A percentile compares a stretch with the other conserved stretches of the same genome.
These are phyloP conservation scores for Ernsta delagoae DNA, from an alignment of 2,888 invertebrate genomes.

Conservation along the genomic window DNA sequence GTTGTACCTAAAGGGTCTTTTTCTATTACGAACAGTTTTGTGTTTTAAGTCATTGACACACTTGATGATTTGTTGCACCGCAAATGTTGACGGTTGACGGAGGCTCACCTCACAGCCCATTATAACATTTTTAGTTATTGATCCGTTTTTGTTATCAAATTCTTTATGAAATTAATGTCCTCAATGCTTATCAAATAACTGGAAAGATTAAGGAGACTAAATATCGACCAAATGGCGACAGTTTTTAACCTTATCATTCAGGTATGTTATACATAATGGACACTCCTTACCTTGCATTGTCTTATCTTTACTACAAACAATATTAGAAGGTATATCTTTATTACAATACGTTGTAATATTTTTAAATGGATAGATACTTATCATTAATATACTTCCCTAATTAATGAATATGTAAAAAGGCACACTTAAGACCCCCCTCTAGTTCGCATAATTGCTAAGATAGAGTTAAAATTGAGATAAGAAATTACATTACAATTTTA, in stretches of 20 bases:
- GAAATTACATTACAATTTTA: neutral
- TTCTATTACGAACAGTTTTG: neutral
- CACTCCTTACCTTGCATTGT: conserved; percentile 11
- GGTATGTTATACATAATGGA: conserved; percentile 12
- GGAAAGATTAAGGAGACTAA: conserved; percentile 10
- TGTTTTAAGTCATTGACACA: neutral
- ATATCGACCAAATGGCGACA: conserved; percentile 6
- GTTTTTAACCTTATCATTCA: conserved; percentile 22
- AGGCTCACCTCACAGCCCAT: no score
- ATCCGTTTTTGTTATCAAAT: neutral
- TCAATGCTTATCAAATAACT: conserved; percentile 25
- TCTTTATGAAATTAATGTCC: conserved; percentile 9
- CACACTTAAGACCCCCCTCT: neutral
- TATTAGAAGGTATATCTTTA: neutral
- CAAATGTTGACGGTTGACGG: no score
- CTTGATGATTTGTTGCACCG: neutral
- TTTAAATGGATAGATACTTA: no score
- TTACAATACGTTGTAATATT: neutral
- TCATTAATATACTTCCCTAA: neutral
- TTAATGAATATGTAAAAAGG: neutral
- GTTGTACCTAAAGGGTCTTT: neutral
- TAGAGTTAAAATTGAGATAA: neutral
- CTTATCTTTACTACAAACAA: neutral
- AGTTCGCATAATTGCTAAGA: neutral
- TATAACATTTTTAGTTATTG: neutral